phyloP scores from a whole-genome alignment of 2,888 invertebrate species.

The Drosophila rellima region DNA sequence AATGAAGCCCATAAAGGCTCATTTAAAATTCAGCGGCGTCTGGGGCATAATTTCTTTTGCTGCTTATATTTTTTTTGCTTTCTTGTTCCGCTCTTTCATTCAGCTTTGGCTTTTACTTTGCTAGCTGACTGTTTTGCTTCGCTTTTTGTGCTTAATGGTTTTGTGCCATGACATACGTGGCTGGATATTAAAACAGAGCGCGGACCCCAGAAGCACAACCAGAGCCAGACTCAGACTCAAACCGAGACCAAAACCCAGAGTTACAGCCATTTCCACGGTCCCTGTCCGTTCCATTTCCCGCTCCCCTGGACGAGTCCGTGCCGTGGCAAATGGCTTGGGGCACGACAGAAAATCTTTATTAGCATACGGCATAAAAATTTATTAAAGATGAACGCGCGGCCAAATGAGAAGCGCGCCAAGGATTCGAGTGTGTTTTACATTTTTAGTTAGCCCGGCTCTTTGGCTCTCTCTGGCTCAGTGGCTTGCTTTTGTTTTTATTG shows the following conservation, averaged over 20 bases:
- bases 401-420: constrained; percentile 55
- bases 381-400: constrained; percentile 76
- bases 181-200: constrained; percentile 76
- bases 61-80: constrained; percentile 40
- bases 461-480: constrained; percentile 5
- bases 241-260: constrained; percentile 14
- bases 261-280: constrained; percentile 19
- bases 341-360: constrained; percentile 79
- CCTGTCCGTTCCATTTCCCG: not conserved
- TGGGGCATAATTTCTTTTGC: constrained; percentile 80
- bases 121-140: constrained; percentile 51
- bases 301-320: constrained; percentile 9
- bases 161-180: constrained; percentile 82
- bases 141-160: constrained; percentile 77
- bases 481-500: constrained; percentile 58
- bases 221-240: not conserved
- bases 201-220: constrained; percentile 31
- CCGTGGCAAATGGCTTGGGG: constrained; percentile 64
- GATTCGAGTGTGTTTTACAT: constrained; percentile 47
- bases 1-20: constrained; percentile 82
- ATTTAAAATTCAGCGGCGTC: constrained; percentile 83
- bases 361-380: constrained; percentile 82
- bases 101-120: constrained; percentile 71
- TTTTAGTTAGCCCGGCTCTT: constrained; percentile 52
- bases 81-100: constrained; percentile 54